phyloP scores from a whole-genome alignment of 2,797 vertebrate species.

The Lithobates sylvaticus region DNA sequence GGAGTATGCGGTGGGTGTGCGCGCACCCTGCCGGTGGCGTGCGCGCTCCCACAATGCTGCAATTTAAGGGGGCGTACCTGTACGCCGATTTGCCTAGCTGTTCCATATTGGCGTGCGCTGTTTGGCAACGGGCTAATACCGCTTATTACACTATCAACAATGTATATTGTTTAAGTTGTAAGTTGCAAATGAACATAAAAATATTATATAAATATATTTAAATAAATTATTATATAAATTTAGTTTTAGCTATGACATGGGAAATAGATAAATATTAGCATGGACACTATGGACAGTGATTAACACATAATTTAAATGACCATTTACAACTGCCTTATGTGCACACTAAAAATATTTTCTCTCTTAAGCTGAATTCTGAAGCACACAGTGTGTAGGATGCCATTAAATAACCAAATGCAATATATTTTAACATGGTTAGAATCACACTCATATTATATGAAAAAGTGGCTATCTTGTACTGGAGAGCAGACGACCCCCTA shows the following conservation, averaged over 20 bases:
- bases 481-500: neutral
- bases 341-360: neutral
- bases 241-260: neutral
- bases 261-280: neutral
- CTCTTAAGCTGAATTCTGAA: neutral
- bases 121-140: no score
- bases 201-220: no score
- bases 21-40: no score
- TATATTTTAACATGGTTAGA: neutral
- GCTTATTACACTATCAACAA: no score
- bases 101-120: no score
- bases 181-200: no score
- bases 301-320: conserved; percentile 15
- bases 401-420: neutral
- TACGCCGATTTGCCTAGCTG: no score
- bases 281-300: neutral
- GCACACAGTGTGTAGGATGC: conserved; percentile 4
- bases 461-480: neutral
- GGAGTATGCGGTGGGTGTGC: no score
- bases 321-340: conserved; percentile 3
- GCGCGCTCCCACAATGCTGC: no score
- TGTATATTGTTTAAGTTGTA: no score
- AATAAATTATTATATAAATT: no score
- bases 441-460: neutral
- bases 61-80: no score